These are phyloP conservation scores for Montipora capricornis DNA, from an alignment of 64 coral and sea anemone genomes.

Conservation along the genomic window DNA sequence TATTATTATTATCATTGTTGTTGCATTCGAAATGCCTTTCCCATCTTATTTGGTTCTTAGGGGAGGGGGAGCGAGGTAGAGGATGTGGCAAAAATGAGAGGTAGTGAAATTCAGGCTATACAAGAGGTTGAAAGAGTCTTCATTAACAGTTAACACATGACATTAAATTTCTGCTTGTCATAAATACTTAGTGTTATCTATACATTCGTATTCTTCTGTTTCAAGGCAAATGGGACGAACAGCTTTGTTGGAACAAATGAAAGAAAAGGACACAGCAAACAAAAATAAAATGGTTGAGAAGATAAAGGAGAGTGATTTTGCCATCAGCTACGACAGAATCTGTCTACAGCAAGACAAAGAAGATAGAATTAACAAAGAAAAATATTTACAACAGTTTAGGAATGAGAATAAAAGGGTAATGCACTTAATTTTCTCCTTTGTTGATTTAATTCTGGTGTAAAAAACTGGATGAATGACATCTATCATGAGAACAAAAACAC, in stretches of 20 bases:
- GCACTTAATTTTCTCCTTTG: neutral
- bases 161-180: too few species aligned
- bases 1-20: too few species aligned
- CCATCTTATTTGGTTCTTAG: neutral
- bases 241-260: slow-evolving; percentile 85
- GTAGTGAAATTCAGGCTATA: too few species aligned
- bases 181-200: too few species aligned
- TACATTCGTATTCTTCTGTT: neutral
- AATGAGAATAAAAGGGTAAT: slow-evolving; percentile 96
- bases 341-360: slow-evolving; percentile 75
- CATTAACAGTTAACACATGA: too few species aligned
- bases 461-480: neutral
- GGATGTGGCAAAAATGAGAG: too few species aligned
- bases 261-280: slow-evolving; percentile 59
- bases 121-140: too few species aligned
- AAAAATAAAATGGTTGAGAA: slow-evolving; percentile 24
- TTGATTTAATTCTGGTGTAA: neutral
- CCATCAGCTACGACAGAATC: slow-evolving; percentile 84
- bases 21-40: neutral
- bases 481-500: neutral
- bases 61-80: neutral
- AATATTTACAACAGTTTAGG: slow-evolving; percentile 92
- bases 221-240: slow-evolving; percentile 50
- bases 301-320: slow-evolving; percentile 86
- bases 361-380: slow-evolving; percentile 72